A percentile compares a stretch with the other conserved stretches of the same genome.
Conservation (phyloP, 2,113 vertebrate species). For the Anguilla rostrata region DNA sequence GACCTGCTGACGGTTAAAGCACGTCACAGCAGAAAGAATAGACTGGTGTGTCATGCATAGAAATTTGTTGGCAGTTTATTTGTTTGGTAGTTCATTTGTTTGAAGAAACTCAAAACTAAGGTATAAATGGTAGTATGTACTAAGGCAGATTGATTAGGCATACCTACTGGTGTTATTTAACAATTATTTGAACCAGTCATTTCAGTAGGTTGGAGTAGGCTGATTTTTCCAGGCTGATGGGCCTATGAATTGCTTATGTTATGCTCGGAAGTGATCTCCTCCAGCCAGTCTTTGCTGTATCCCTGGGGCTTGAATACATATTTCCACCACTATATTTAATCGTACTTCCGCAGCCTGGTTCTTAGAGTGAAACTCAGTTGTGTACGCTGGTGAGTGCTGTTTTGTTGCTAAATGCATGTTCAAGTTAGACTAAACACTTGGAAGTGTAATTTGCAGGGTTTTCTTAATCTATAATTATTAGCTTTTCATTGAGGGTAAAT, state of each 20-base stretch:
- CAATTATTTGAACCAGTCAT: neutral
- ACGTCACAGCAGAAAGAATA: neutral
- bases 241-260: neutral
- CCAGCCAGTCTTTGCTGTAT: neutral
- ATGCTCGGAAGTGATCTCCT: neutral
- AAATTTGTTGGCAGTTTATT: constrained; percentile 13
- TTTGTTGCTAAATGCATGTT: neutral
- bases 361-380: neutral
- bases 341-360: neutral
- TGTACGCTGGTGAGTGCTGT: neutral
- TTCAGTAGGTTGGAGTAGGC: neutral
- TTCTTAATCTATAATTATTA: neutral
- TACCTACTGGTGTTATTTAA: neutral
- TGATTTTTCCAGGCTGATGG: neutral
- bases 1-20: neutral
- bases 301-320: neutral
- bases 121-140: neutral
- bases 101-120: constrained; percentile 7
- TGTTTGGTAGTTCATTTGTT: neutral
- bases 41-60: constrained; percentile 2
- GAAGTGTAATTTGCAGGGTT: neutral
- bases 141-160: neutral
- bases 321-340: neutral
- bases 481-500: constrained; percentile 1
- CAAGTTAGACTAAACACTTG: neutral